A percentile compares a stretch with the other conserved stretches of the same genome.
phyloP scores from a whole-genome alignment of 2,888 invertebrate genomes.

The Callosobruchus maculatus region DNA sequence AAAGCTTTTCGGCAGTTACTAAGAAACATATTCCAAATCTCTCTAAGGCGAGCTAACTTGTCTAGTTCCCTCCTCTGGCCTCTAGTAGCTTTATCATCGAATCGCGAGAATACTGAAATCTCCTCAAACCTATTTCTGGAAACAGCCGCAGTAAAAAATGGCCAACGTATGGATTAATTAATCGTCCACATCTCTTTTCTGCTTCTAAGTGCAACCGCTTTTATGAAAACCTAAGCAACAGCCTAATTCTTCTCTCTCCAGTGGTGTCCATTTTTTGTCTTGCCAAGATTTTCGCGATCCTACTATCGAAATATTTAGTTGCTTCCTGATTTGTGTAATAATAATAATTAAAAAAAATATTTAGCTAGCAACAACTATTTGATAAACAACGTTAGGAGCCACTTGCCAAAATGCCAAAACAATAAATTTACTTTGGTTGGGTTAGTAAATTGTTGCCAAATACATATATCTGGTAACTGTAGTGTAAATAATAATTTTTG shows the following conservation, averaged over 20 bases:
- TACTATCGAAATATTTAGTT: constrained; percentile 8
- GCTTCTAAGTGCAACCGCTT: constrained; percentile 11
- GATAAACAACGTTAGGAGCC: too few relatives aligned
- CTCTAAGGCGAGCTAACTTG: constrained; percentile 17
- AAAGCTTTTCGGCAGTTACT: constrained; percentile 11
- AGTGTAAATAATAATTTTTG: too few relatives aligned
- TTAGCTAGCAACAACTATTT: too few relatives aligned
- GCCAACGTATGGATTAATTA: too few relatives aligned
- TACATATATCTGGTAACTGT: too few relatives aligned
- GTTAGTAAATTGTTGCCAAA: too few relatives aligned
- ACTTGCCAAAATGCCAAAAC: too few relatives aligned
- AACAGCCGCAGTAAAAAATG: too few relatives aligned
- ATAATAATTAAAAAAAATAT: constrained; percentile 6
- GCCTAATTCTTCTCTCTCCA: constrained; percentile 11
- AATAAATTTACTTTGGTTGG: too few relatives aligned
- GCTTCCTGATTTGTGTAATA: constrained; percentile 13
- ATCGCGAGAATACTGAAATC: constrained; percentile 11
- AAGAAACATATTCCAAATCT: constrained; percentile 11
- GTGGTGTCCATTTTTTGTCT: constrained; percentile 4
- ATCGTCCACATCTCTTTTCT: too few relatives aligned
- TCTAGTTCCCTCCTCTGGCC: constrained; percentile 10
- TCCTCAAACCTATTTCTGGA: too few relatives aligned
- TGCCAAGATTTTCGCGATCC: constrained; percentile 6
- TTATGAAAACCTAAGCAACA: constrained; percentile 10
- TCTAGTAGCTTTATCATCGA: constrained; percentile 10